Percentiles rank a stretch among this genome's conserved stretches.
These are phyloP conservation scores for Thunnus albacares DNA, from an alignment of 2,797 vertebrate genomes.

Conservation along the genomic window DNA sequence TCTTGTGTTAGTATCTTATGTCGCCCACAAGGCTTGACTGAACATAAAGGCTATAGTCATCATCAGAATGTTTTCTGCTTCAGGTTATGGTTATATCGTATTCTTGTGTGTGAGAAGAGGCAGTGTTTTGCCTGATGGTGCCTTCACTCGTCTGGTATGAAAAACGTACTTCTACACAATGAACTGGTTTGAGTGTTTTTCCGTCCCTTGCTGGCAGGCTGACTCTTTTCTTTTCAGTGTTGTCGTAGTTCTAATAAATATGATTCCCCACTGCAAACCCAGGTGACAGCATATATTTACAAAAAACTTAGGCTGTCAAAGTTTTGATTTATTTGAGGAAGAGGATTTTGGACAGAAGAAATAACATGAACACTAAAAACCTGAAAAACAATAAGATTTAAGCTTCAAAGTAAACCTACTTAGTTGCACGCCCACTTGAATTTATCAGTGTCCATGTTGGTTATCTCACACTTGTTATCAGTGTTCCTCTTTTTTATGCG, in stretches of 20 bases:
- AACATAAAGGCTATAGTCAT: slow-evolving; percentile 61
- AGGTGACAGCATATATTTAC: slow-evolving; percentile 20
- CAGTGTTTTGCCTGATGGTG: slow-evolving; percentile 49
- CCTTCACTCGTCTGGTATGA: slow-evolving; percentile 55
- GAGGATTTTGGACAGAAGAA: not conserved
- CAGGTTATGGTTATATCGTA: slow-evolving; percentile 32
- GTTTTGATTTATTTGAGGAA: slow-evolving; percentile 4
- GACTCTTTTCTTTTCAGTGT: slow-evolving; percentile 37
- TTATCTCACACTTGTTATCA: not conserved
- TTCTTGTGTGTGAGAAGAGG: slow-evolving; percentile 47
- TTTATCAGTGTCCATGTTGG: slow-evolving; percentile 8
- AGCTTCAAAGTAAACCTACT: not conserved
- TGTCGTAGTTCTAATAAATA: slow-evolving; percentile 17
- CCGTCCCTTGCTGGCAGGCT: slow-evolving; percentile 28
- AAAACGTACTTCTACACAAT: slow-evolving; percentile 44
- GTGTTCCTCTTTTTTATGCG: not conserved
- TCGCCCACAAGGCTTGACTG: slow-evolving; percentile 63
- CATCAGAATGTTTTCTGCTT: slow-evolving; percentile 23
- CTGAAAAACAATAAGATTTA: not conserved
- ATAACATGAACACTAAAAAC: not conserved
- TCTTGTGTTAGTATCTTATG: slow-evolving; percentile 63
- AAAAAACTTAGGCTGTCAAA: slow-evolving; percentile 6
- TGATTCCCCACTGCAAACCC: slow-evolving; percentile 3
- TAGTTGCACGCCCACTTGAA: not conserved
- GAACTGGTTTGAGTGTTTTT: slow-evolving; percentile 49